Conservation (phyloP, 2,797 vertebrate species). For the Erpetoichthys calabaricus region DNA sequence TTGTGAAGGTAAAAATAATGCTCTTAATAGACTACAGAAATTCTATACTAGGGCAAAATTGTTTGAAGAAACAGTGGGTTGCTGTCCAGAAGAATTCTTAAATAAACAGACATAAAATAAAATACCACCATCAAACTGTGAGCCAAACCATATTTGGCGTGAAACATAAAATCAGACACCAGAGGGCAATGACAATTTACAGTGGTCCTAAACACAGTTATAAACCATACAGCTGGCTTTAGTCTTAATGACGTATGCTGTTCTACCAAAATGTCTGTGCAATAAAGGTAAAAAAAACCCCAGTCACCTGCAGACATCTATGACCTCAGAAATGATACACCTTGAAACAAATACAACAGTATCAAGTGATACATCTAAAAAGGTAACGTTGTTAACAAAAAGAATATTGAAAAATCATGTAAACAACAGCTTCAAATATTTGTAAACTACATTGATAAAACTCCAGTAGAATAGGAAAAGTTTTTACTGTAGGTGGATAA, state of each 20-base stretch:
- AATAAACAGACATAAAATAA: conserved; percentile 39
- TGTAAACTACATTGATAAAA: no score
- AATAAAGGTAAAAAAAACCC: no score
- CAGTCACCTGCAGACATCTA: no score
- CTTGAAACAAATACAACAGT: no score
- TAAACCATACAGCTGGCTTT: conserved; percentile 24
- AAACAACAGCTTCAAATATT: no score
- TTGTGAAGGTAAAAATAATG: no score
- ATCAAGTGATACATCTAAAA: no score
- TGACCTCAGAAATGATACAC: no score
- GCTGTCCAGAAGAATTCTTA: conserved; percentile 56
- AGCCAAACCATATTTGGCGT: conserved; percentile 28
- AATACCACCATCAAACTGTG: conserved; percentile 22
- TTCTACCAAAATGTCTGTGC: conserved; percentile 5
- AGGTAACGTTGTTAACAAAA: no score
- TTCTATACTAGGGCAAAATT: conserved; percentile 59
- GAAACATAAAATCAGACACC: conserved; percentile 34
- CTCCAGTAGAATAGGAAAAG: no score
- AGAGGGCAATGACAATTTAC: conserved; percentile 35
- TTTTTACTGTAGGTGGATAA: no score
- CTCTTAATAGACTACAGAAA: conserved; percentile 44
- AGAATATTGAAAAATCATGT: no score
- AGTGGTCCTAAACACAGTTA: conserved; percentile 28
- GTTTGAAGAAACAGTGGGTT: conserved; percentile 67
- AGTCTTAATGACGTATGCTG: conserved; percentile 13